Percentiles rank a stretch among this genome's conserved stretches.
Evolutionary conservation across 2,888 invertebrate genomes (phyloP).

Genomic region (Pandemis cinnamomeana): DNA sequence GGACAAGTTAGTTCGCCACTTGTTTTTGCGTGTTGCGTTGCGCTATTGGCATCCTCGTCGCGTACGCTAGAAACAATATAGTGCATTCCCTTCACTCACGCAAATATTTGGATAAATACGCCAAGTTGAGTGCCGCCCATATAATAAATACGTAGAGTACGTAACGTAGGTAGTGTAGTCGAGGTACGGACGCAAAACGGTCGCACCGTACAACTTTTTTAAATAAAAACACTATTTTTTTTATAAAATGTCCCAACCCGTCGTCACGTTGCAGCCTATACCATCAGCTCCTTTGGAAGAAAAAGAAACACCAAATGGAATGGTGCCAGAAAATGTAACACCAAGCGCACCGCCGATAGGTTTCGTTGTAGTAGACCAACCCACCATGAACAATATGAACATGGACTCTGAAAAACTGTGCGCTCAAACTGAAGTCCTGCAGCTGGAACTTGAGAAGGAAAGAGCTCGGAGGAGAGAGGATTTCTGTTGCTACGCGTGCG

Average conservation of each 20-base stretch:
- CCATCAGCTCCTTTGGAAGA: neutral
- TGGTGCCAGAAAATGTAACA: neutral
- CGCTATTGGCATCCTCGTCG: too few species aligned
- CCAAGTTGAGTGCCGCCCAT: too few species aligned
- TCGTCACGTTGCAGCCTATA: slow-evolving; percentile 6
- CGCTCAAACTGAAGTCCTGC: neutral
- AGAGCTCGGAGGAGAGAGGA: slow-evolving; percentile 17
- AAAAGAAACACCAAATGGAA: neutral
- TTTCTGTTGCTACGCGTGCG: slow-evolving; percentile 35
- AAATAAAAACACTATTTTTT: neutral
- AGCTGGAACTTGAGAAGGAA: neutral
- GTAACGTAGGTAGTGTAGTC: too few species aligned
- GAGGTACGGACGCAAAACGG: neutral
- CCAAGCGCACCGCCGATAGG: neutral
- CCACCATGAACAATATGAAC: neutral
- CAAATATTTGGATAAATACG: too few species aligned
- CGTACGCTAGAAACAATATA: too few species aligned
- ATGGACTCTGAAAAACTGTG: neutral
- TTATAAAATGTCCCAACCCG: neutral
- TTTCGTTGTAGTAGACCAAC: slow-evolving; percentile 6
- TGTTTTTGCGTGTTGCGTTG: too few species aligned
- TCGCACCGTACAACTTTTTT: neutral
- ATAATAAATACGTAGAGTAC: too few species aligned
- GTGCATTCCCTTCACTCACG: too few species aligned
- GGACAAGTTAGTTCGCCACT: too few species aligned